These are phyloP conservation scores for Macrocentrus cingulum DNA, from an alignment of 1,140 invertebrate species.

Conservation along the genomic window DNA sequence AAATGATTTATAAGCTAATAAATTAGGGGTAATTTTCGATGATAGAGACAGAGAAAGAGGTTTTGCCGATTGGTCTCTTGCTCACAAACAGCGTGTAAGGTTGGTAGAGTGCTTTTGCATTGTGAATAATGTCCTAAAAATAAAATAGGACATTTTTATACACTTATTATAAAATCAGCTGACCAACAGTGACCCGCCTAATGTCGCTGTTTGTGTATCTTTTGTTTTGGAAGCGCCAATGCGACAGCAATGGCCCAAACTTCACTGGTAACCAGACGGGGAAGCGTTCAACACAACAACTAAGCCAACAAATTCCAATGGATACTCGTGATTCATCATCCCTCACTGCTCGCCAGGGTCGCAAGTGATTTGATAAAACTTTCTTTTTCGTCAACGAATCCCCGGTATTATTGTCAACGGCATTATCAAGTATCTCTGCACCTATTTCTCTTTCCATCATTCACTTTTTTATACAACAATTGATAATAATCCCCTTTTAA, in stretches of 20 bases:
- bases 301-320: slow-evolving; percentile 33
- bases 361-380: slow-evolving; percentile 19
- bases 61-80: too few species aligned
- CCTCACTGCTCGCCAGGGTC: slow-evolving; percentile 16
- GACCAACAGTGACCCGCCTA: slow-evolving; percentile 39
- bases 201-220: slow-evolving; percentile 53
- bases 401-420: too few species aligned
- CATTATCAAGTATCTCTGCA: too few species aligned
- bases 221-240: slow-evolving; percentile 54
- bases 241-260: slow-evolving; percentile 44
- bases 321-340: slow-evolving; percentile 23
- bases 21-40: not conserved
- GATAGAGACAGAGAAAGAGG: too few species aligned
- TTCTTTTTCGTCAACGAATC: too few species aligned
- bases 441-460: too few species aligned
- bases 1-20: not conserved
- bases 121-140: too few species aligned
- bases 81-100: too few species aligned
- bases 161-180: not conserved
- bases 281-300: slow-evolving; percentile 46
- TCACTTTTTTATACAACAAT: too few species aligned
- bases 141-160: slow-evolving; percentile 4
- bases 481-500: too few species aligned
- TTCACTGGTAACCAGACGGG: slow-evolving; percentile 39
- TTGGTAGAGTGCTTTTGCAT: too few species aligned